Percentiles rank a stretch among this genome's conserved stretches.
These are phyloP conservation scores for Odontamblyopus lacepedii DNA, from an alignment of 2,797 vertebrate genomes.

Conservation along the genomic window DNA sequence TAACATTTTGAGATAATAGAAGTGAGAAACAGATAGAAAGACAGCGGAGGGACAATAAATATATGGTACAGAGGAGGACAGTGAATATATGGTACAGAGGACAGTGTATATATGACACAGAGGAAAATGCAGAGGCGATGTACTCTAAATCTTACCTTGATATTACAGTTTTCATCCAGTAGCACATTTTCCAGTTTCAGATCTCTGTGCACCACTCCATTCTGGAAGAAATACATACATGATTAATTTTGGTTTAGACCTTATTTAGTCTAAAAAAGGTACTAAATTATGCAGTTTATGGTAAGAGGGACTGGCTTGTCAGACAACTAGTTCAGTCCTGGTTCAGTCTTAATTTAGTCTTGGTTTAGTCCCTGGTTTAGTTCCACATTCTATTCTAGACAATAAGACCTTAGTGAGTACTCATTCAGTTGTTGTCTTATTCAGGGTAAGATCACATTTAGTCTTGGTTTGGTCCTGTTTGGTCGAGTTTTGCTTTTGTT, in stretches of 20 bases:
- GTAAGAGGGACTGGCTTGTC: too few relatives aligned
- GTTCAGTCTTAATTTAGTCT: background rate
- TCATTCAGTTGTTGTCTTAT: background rate
- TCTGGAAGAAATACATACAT: constrained; percentile 77
- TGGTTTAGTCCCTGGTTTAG: background rate
- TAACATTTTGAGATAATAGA: too few relatives aligned
- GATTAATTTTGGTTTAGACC: constrained; percentile 4
- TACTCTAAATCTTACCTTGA: constrained; percentile 84
- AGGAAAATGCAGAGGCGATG: background rate
- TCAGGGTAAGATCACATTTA: background rate
- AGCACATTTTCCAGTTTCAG: constrained; percentile 99
- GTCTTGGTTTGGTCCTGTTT: background rate
- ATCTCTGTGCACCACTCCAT: constrained; percentile 97
- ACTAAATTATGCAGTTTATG: too few relatives aligned
- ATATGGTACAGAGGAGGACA: too few relatives aligned
- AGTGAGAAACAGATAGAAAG: too few relatives aligned
- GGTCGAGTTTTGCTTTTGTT: background rate
- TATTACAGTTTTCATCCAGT: constrained; percentile 99
- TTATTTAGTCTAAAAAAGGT: background rate
- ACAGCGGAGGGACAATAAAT: too few relatives aligned
- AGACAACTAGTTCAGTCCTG: too few relatives aligned
- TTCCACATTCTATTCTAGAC: background rate
- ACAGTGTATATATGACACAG: background rate
- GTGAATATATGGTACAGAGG: too few relatives aligned
- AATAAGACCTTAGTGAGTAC: background rate